Evolutionary conservation across 2,888 invertebrate genomes (phyloP), one percentile per base, ranked within the genome.

Genomic region (Drosophila testacea): DNA sequence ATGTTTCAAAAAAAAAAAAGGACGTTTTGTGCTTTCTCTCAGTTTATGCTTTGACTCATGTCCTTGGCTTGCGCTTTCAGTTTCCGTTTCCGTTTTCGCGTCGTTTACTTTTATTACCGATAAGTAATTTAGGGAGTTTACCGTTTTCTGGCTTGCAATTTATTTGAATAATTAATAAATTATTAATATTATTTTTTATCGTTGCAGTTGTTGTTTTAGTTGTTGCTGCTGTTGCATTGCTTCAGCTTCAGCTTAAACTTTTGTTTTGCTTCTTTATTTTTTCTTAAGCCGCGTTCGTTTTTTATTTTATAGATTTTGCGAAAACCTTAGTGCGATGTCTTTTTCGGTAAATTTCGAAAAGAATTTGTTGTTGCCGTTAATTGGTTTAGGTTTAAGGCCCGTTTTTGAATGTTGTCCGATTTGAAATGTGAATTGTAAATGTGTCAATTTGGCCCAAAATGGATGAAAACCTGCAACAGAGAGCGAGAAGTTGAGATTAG

Each of bases 401-500:
- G 41, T 30, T 55, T 13, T 55, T 13, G 30, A 30, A 22, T 62
- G 44, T 65, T 56, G 55, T 70, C 56, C 56, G 55, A 75, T 66
- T 59, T 66, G 41, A 74, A 75, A 66, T 32, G 27, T 32, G 27
- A 65, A 64, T 48, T 54, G 52, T 32, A 67, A 39, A 60, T 69
- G 79, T 79, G 70, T 77, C 74, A 56, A 80, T 85, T 82, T 83
- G 74, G 80, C 81, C 86, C 38, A 60, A 85, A 88, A 82, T 71
- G 68, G 48, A 28, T 71, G 69, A 83, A 77, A 80, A 83, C 81
- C 88, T 88, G 88, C 36, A 64, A 59, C 9, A 62, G 9, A 38
- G 6, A 32, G 16, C 0, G 32, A 46, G 4, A 41, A n/a, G 7
- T 10, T 30, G 5, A 42, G 13, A 39, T 39, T 6, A 55, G 4